Conservation (phyloP, 2,888 invertebrate species). For the Thymelicus acteon region DNA sequence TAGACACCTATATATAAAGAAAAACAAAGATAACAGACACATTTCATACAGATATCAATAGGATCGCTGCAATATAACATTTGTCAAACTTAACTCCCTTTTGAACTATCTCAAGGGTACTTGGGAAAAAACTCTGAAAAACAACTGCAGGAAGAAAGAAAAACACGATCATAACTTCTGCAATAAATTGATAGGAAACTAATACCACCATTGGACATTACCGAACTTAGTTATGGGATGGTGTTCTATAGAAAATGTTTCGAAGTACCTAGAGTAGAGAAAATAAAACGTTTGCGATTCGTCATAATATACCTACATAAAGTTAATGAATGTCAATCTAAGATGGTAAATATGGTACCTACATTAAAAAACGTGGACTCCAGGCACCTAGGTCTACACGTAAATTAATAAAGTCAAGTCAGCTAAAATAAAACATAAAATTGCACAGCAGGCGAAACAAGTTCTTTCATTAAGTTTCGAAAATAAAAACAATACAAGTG, state of each 20-base stretch:
- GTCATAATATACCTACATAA: too few species aligned
- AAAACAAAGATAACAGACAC: too few species aligned
- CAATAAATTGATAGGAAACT: constrained; percentile 38
- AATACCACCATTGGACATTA: constrained; percentile 27
- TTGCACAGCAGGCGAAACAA: constrained; percentile 76
- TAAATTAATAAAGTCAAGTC: not conserved
- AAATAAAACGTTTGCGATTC: not conserved
- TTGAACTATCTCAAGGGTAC: constrained; percentile 14
- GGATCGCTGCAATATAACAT: not conserved
- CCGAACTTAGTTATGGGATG: constrained; percentile 3
- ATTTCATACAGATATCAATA: not conserved
- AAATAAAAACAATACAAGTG: constrained; percentile 84
- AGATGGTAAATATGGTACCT: too few species aligned
- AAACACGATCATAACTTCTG: constrained; percentile 36
- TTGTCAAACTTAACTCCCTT: constrained; percentile 7
- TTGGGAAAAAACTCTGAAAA: constrained; percentile 28
- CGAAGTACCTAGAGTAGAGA: not conserved
- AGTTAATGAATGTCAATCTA: too few species aligned
- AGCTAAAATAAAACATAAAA: constrained; percentile 61
- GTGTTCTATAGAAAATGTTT: constrained; percentile 4
- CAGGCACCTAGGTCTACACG: not conserved
- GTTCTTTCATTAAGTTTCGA: constrained; percentile 82
- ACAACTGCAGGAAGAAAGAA: constrained; percentile 33
- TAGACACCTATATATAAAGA: too few species aligned
- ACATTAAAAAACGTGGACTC: too few species aligned